Evolutionary conservation across 2,797 vertebrate genomes (phyloP), one percentile per base, ranked within the genome.

Genomic region (Chelidonichthys spinosus): DNA sequence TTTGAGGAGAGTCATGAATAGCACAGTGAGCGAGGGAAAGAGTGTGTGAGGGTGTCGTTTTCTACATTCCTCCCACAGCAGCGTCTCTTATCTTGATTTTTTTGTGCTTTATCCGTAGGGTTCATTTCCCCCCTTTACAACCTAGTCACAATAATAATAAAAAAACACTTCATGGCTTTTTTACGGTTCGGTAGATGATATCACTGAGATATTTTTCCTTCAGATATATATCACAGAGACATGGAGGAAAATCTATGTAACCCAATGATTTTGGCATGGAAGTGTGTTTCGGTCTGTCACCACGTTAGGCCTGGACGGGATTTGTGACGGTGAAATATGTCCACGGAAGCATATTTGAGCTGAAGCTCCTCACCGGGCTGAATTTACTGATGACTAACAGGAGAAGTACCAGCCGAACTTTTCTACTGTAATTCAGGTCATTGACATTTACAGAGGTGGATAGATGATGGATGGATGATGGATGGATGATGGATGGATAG

Each of bases 1-100:
- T 76, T 68, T 69, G 68, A 81, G 58, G 63, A 36, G 68, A 79
- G 60, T 69, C 65, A 72, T 81, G 82, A 86, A 86, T 80, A 79
- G 79, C 74, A 77, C 37, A 71, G 25, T 25, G 25, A 25, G 25
- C 25, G 25, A 25, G 25, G 25, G 25, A 25, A 25, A 25, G 53
- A 63, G 66, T 58, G 68, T 76, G 73, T 70, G 74, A 69, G 69
- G 72, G 75, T 37, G 53, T 80, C 25, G 25, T 25, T 25, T 68
- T 71, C 47, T 39, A 25, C 42, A 47, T 72, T 85, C 64, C 46
- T 76, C 25, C 49, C 58, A 54, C 70, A 56, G 46, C 63, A 63
- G 40, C 52, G 58, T 68, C 79, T 76, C 49, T 60, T 42, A n/a
- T 59, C 14, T 71, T 13, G 37, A 46, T 17, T 53, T 53, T 43